Percentiles rank a stretch among this genome's conserved stretches.
Conservation (phyloP, 2,888 invertebrate genomes). For the Teleogryllus oceanicus region DNA sequence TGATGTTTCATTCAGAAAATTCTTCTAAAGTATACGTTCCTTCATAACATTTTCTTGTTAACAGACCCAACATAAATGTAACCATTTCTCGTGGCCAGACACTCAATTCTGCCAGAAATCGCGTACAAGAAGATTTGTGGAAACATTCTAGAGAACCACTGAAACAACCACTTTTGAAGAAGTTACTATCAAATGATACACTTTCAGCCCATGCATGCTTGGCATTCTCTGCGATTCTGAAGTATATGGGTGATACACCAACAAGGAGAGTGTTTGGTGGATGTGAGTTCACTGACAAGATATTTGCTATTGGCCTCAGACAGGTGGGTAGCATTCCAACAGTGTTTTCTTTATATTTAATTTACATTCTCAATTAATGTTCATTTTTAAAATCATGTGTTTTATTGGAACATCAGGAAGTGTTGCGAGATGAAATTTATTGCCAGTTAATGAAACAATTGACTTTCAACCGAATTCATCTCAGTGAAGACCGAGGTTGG, state of each 20-base stretch:
- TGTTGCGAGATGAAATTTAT: constrained; percentile 83
- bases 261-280: constrained; percentile 68
- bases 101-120: constrained; percentile 62
- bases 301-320: constrained; percentile 74
- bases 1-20: neutral
- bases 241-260: constrained; percentile 92
- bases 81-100: constrained; percentile 63
- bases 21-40: neutral
- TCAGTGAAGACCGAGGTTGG: constrained; percentile 91
- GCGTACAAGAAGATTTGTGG: constrained; percentile 74
- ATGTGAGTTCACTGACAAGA: constrained; percentile 83
- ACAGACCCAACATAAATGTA: constrained; percentile 52
- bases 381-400: neutral
- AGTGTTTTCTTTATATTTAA: constrained; percentile 12
- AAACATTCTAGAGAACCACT: constrained; percentile 76
- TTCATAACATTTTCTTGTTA: neutral
- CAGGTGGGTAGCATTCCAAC: neutral
- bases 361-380: constrained; percentile 20
- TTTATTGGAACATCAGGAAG: constrained; percentile 50
- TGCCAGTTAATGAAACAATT: constrained; percentile 94
- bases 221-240: constrained; percentile 71
- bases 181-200: constrained; percentile 66
- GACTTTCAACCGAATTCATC: constrained; percentile 76
- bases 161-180: constrained; percentile 75
- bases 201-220: constrained; percentile 69